A percentile compares a stretch with the other conserved stretches of the same genome.
Conservation (phyloP, 1,140 invertebrate genomes). For the Teleogryllus occipitalis region DNA sequence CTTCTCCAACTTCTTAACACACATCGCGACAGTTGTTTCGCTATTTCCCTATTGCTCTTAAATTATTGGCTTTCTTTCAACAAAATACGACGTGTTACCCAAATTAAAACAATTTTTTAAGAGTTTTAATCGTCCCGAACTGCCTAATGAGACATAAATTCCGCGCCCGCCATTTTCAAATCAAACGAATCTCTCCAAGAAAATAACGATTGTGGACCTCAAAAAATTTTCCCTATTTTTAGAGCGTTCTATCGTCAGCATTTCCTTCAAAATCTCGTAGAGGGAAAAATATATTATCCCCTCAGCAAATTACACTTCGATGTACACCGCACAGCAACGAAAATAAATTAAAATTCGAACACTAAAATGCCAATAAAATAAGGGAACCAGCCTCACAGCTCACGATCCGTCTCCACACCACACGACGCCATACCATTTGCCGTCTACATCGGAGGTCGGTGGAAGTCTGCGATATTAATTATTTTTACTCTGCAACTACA, state of each 20-base stretch:
- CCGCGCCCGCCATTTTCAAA: constrained; percentile 28
- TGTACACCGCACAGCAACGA: neutral
- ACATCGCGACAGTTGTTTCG: neutral
- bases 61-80: neutral
- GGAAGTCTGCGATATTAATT: neutral
- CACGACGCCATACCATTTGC: constrained; percentile 20
- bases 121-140: too few species aligned
- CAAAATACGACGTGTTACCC: neutral
- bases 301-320: neutral
- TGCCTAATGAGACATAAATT: constrained; percentile 21
- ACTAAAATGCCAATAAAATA: constrained; percentile 10
- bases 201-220: constrained; percentile 21
- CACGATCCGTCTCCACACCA: constrained; percentile 17
- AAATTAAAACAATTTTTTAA: too few species aligned
- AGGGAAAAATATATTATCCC: constrained; percentile 18
- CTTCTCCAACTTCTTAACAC: neutral
- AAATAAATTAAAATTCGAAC: constrained; percentile 20
- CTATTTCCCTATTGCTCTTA: neutral
- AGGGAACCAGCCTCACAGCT: neutral
- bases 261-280: neutral
- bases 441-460: neutral
- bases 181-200: constrained; percentile 14
- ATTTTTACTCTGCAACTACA: constrained; percentile 18
- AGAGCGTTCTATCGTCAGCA: constrained; percentile 17
- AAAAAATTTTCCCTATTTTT: constrained; percentile 26